Evolutionary conservation across 2,797 vertebrate species (phyloP).

Genomic region (Lagorchestes hirsutus): DNA sequence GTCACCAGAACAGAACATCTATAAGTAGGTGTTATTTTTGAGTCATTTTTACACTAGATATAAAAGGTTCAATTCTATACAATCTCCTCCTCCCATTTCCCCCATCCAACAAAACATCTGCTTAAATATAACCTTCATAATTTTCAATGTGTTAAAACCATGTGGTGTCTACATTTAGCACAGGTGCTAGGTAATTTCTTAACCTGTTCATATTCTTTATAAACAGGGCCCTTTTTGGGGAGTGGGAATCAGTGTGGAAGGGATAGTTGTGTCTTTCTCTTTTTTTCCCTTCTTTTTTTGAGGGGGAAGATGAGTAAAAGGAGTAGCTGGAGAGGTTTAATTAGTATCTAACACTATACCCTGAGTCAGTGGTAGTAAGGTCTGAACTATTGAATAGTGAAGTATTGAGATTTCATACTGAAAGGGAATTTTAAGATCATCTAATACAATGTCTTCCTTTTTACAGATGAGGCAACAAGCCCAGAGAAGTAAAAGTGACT

Average conservation of each 20-base stretch:
- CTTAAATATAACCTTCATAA: background rate
- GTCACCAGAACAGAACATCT: background rate
- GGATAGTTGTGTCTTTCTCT: background rate
- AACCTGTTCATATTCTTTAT: background rate
- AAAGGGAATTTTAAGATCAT: background rate
- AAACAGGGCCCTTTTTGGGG: background rate
- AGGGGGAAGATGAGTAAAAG: background rate
- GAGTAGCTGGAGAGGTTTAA: background rate
- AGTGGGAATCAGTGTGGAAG: background rate
- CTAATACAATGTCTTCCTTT: background rate
- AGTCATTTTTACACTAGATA: background rate
- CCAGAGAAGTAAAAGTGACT: background rate
- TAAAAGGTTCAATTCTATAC: background rate
- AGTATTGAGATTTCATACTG: background rate
- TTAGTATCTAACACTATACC: background rate
- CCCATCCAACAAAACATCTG: background rate
- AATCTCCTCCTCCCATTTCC: background rate
- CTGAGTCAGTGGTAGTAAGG: background rate
- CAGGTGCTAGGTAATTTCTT: background rate
- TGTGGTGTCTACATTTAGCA: background rate
- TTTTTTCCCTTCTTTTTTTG: background rate
- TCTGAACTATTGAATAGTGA: background rate
- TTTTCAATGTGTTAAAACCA: accelerated
- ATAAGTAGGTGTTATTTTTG: background rate
- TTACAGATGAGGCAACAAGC: background rate